phyloP scores from a whole-genome alignment of 2,888 invertebrate genomes.

The Aquatica leii region DNA sequence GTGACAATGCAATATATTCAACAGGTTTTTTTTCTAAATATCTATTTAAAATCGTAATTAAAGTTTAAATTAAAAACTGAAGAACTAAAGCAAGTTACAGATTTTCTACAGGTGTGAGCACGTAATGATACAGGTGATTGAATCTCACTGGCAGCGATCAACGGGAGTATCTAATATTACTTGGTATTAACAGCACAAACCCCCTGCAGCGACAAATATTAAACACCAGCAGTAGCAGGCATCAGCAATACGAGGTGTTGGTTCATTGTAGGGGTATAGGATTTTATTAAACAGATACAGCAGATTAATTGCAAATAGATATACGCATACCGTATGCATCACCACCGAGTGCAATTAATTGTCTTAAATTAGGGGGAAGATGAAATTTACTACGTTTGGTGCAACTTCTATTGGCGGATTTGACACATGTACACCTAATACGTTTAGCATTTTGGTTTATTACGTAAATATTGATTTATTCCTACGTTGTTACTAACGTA shows the following conservation, averaged over 20 bases:
- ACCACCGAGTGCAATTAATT: conserved; percentile 16
- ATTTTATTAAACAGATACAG: conserved; percentile 35
- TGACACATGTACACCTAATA: too few species aligned
- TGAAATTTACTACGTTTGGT: background rate
- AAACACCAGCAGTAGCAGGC: conserved; percentile 41
- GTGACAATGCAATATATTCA: too few species aligned
- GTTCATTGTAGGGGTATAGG: conserved; percentile 17
- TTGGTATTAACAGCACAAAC: conserved; percentile 40
- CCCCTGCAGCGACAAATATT: conserved; percentile 42
- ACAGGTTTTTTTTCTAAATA: too few species aligned
- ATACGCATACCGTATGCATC: conserved; percentile 15
- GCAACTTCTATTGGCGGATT: background rate
- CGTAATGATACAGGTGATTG: conserved; percentile 37
- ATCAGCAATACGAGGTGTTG: conserved; percentile 30
- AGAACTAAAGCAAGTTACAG: background rate
- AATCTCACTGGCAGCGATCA: conserved; percentile 42
- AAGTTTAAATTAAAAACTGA: too few species aligned
- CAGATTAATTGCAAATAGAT: conserved; percentile 34
- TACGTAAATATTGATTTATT: too few species aligned
- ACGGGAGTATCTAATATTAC: conserved; percentile 43
- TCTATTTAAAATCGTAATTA: too few species aligned
- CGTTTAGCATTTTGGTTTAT: too few species aligned
- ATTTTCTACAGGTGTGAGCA: conserved; percentile 9
- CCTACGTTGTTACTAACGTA: too few species aligned
- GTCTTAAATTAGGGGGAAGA: background rate